Percentiles rank a stretch among this genome's conserved stretches.
phyloP scores from a whole-genome alignment of 2,113 vertebrate species.

The Gymnobelideus leadbeateri region DNA sequence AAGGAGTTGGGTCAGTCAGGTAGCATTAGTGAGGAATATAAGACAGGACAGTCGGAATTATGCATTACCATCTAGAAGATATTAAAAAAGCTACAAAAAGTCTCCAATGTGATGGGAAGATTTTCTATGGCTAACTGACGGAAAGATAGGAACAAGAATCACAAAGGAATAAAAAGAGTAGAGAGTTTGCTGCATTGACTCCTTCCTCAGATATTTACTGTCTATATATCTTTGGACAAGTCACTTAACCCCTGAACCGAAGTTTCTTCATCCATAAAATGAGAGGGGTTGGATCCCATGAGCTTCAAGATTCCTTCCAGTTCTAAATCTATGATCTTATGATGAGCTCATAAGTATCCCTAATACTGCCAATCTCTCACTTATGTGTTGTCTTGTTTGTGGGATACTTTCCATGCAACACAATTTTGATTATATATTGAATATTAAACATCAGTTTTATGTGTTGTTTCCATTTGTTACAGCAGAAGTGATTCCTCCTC shows the following conservation, averaged over 20 bases:
- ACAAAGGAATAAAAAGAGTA: background rate
- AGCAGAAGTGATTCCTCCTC: too few relatives aligned
- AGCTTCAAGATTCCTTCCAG: background rate
- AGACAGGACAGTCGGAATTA: background rate
- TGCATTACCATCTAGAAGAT: background rate
- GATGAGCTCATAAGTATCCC: background rate
- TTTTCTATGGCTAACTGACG: background rate
- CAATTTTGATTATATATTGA: background rate
- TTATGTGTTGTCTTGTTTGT: background rate
- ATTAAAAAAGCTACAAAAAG: background rate
- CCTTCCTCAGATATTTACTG: background rate
- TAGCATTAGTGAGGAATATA: background rate
- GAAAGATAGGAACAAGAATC: background rate
- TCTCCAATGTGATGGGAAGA: background rate
- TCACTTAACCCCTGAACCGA: background rate
- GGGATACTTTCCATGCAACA: background rate
- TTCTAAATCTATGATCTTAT: background rate
- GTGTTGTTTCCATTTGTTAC: too few relatives aligned
- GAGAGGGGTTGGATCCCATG: background rate
- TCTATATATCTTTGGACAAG: background rate
- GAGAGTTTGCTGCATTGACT: background rate
- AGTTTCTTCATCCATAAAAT: background rate
- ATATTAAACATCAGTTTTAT: too few relatives aligned
- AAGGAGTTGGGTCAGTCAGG: background rate
- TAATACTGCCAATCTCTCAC: background rate